Conservation (phyloP, 2,888 invertebrate species). For the Drosophila eohydei region DNA sequence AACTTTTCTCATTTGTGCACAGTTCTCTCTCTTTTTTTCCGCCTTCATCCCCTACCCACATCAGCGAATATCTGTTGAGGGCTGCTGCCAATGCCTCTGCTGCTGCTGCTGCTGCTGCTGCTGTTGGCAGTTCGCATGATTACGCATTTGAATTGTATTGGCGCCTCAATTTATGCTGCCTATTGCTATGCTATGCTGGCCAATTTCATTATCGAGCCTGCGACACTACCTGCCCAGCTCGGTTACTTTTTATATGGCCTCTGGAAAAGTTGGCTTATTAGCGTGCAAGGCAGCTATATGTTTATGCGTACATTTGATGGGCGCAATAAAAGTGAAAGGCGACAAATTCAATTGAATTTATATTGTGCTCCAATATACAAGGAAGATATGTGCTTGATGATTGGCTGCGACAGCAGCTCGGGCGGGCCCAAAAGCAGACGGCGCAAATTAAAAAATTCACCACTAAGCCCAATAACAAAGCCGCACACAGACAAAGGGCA, state of each 20-base stretch:
- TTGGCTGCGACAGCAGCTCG: slow-evolving; percentile 55
- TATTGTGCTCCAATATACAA: slow-evolving; percentile 35
- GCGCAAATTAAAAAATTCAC: slow-evolving; percentile 62
- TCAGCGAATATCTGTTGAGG: slow-evolving; percentile 12
- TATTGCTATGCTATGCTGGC: slow-evolving; percentile 9
- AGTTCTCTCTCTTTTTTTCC: slow-evolving; percentile 28
- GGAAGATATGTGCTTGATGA: slow-evolving; percentile 49
- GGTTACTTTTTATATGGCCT: slow-evolving; percentile 15
- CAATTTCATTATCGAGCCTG: slow-evolving; percentile 53
- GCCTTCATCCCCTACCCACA: background rate
- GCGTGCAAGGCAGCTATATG: slow-evolving; percentile 33
- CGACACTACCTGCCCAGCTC: background rate
- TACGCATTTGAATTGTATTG: slow-evolving; percentile 75
- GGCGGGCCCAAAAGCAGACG: slow-evolving; percentile 24
- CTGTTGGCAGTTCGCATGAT: slow-evolving; percentile 66
- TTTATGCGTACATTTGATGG: slow-evolving; percentile 34
- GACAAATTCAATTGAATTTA: slow-evolving; percentile 63
- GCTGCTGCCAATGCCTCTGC: background rate
- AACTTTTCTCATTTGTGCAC: slow-evolving; percentile 78
- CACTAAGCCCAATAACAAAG: slow-evolving; percentile 73
- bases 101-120: slow-evolving; percentile 13
- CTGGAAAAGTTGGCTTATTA: slow-evolving; percentile 46
- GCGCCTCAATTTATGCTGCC: slow-evolving; percentile 41
- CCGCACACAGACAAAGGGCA: slow-evolving; percentile 66
- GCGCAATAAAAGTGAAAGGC: slow-evolving; percentile 38